Evolutionary conservation across 2,888 invertebrate genomes (phyloP), one percentile per base, ranked within the genome.

Genomic region (Troides aeacus): DNA sequence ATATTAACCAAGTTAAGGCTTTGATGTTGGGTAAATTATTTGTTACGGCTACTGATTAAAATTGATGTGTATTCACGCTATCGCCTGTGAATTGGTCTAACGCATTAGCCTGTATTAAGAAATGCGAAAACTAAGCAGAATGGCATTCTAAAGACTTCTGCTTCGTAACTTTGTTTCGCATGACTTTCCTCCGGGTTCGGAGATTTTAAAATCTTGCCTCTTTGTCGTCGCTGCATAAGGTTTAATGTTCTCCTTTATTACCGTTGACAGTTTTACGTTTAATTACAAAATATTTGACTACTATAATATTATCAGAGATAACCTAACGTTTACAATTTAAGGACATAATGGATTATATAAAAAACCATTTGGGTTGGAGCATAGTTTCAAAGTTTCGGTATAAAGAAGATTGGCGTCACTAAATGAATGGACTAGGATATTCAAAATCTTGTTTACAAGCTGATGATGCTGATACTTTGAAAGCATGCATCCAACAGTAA

Each of bases 61-160:
- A 3, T 1, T 12, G 46, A 4, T 1, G 46, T 46, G 46, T 46
- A 30, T 30, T 15, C 46, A 46, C 85, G 85, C 85, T 75, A 66
- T 57, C 74, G 78, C 82, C 78, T 73, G 24, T 81, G 63, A 68
- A 71, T 77, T 81, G 72, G 71, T 72, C 73, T 74, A 67, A 76
- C 77, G 78, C 83, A 84, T 88, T 87, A 87, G 81, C 79, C 86
- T 84, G 87, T 92, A 91, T 92, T 92, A 91, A 92, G 91, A 89
- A 92, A 92, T 89, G 88, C 85, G 90, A 90, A 90, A 91, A 89
- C 89, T 91, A 88, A 91, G 89, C 89, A 87, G 82, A 89, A 91
- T 87, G 82, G 78, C 81, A 83, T 90, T 86, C 87, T 90, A 90
- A 92, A 90, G 89, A 91, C 87, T 87, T 86, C 78, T 87, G 85